Evolutionary conservation across 2,888 invertebrate genomes (phyloP).

Genomic region (Ormyrus pomaceus): DNA sequence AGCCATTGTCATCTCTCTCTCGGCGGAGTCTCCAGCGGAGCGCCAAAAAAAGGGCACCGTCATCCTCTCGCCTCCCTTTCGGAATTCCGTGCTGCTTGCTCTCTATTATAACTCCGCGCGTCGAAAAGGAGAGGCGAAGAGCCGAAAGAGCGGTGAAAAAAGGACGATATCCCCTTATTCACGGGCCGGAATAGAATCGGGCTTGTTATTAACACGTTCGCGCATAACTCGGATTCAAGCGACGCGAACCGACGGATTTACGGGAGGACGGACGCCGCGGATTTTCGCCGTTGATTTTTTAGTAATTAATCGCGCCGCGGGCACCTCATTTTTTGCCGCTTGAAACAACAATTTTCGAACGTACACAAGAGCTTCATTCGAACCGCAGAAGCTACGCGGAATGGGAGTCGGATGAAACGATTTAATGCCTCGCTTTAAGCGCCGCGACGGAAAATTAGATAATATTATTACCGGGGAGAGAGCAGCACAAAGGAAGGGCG

Average conservation of each 20-base stretch:
- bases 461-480: neutral
- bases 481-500: neutral
- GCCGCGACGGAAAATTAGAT: neutral
- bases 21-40: too few species aligned
- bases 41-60: too few species aligned
- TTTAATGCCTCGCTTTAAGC: neutral
- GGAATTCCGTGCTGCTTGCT: neutral
- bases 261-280: neutral
- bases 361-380: too few species aligned
- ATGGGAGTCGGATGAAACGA: too few species aligned
- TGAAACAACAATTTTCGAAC: too few species aligned
- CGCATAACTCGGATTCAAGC: constrained; percentile 71
- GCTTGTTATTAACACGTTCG: constrained; percentile 72
- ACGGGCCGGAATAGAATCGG: constrained; percentile 69
- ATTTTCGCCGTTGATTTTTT: constrained; percentile 10
- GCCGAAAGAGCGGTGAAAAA: neutral
- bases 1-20: constrained; percentile 29
- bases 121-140: constrained; percentile 23
- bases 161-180: constrained; percentile 57
- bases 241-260: constrained; percentile 64
- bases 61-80: neutral
- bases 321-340: too few species aligned
- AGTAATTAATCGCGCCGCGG: neutral
- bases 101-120: constrained; percentile 29
- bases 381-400: too few species aligned